Evolutionary conservation across 2,797 vertebrate species (phyloP).

Genomic region (Melanotaenia nigrans): DNA sequence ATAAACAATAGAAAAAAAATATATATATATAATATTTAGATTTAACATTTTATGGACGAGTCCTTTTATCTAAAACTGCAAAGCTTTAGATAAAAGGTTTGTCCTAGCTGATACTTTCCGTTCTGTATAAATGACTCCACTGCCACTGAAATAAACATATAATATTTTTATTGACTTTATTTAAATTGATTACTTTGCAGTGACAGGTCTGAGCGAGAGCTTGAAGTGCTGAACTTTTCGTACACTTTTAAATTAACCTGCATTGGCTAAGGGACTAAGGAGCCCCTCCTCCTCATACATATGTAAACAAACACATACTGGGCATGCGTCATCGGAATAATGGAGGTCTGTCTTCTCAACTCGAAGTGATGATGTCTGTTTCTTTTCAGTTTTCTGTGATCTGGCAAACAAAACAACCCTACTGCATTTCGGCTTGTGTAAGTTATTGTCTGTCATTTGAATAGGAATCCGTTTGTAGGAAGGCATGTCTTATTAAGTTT

Average conservation of each 20-base stretch:
- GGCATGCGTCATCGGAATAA: conserved; percentile 82
- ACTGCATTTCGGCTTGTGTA: conserved; percentile 57
- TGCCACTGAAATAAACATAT: too few relatives aligned
- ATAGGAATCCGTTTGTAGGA: background rate
- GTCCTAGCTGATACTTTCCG: too few relatives aligned
- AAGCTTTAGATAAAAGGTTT: too few relatives aligned
- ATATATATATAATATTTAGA: too few relatives aligned
- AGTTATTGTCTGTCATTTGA: conserved; percentile 47
- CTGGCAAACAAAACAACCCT: conserved; percentile 23
- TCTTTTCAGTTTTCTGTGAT: conserved; percentile 48
- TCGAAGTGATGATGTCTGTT: conserved; percentile 65
- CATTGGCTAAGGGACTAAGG: conserved; percentile 43
- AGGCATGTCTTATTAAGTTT: conserved; percentile 35
- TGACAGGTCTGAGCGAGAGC: too few relatives aligned
- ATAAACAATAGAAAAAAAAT: too few relatives aligned
- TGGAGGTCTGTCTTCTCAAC: conserved; percentile 79
- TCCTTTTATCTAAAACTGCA: too few relatives aligned
- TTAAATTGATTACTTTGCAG: too few relatives aligned
- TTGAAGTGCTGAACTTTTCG: too few relatives aligned
- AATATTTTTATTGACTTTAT: too few relatives aligned
- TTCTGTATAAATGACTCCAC: too few relatives aligned
- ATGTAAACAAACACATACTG: conserved; percentile 83
- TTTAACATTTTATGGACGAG: too few relatives aligned
- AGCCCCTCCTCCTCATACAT: conserved; percentile 48
- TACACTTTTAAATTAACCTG: background rate